A percentile compares a stretch with the other conserved stretches of the same genome.
These are phyloP conservation scores for Diplazon laetatorius DNA, from an alignment of 2,888 invertebrate species.

Conservation along the genomic window DNA sequence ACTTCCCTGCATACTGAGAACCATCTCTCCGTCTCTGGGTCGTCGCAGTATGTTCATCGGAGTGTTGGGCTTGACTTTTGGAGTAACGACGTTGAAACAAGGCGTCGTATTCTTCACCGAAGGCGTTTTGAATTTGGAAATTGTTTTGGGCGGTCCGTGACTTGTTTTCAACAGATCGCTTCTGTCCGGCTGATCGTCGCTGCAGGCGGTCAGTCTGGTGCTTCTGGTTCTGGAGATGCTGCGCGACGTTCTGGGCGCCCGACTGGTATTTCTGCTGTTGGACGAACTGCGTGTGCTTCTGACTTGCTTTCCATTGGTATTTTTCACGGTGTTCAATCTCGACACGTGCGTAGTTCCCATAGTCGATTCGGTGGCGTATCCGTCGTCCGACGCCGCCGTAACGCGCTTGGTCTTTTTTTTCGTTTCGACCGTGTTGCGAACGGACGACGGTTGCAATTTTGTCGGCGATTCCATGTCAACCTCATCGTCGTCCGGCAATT, in stretches of 20 bases:
- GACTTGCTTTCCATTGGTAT: conserved; percentile 21
- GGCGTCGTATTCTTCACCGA: conserved; percentile 41
- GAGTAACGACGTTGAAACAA: conserved; percentile 73
- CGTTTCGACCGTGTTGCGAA: not conserved
- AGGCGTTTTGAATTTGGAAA: conserved; percentile 73
- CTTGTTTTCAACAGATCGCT: conserved; percentile 39
- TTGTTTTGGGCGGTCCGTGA: conserved; percentile 46
- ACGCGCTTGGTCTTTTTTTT: conserved; percentile 69
- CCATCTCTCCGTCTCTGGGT: conserved; percentile 87
- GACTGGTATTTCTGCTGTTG: conserved; percentile 22
- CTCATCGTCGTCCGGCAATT: conserved; percentile 30
- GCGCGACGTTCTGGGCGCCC: conserved; percentile 42
- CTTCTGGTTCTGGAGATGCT: conserved; percentile 68
- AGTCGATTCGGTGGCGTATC: conserved; percentile 75
- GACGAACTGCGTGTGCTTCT: conserved; percentile 53
- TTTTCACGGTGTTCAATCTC: conserved; percentile 43
- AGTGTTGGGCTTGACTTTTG: conserved; percentile 85
- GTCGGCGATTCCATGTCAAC: conserved; percentile 39
- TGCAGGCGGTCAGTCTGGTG: conserved; percentile 58
- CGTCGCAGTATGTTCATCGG: conserved; percentile 86
- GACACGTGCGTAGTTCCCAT: conserved; percentile 56
- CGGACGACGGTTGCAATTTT: conserved; percentile 34
- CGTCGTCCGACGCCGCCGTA: conserved; percentile 76
- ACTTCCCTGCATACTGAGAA: conserved; percentile 87
- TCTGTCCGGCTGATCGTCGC: conserved; percentile 21